Conservation (phyloP, 2,888 invertebrate genomes). For the Serrognathus titanus region DNA sequence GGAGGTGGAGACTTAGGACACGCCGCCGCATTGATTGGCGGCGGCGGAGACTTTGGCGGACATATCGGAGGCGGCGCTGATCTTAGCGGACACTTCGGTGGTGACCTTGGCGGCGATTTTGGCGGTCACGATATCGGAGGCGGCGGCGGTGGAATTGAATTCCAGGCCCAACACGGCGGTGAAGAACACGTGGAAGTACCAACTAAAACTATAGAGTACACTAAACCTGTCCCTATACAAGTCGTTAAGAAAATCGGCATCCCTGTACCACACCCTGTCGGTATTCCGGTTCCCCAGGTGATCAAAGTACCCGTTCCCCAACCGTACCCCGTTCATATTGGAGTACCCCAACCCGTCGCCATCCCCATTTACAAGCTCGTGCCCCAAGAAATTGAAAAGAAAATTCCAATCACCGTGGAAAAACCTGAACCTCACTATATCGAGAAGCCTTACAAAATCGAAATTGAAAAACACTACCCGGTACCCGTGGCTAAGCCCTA, state of each 20-base stretch:
- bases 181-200: slow-evolving; percentile 55
- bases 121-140: not conserved
- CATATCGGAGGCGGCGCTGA: slow-evolving; percentile 34
- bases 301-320: slow-evolving; percentile 71
- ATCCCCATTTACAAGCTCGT: slow-evolving; percentile 72
- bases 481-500: slow-evolving; percentile 64
- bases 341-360: slow-evolving; percentile 69
- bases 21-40: slow-evolving; percentile 38
- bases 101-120: slow-evolving; percentile 3
- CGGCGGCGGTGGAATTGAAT: slow-evolving; percentile 5
- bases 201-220: slow-evolving; percentile 63
- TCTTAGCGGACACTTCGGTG: slow-evolving; percentile 1
- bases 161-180: slow-evolving; percentile 31
- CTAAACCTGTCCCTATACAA: slow-evolving; percentile 66
- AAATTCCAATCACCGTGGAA: slow-evolving; percentile 71
- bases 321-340: slow-evolving; percentile 69
- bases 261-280: slow-evolving; percentile 54
- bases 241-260: slow-evolving; percentile 70
- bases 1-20: slow-evolving; percentile 50
- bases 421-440: slow-evolving; percentile 69
- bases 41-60: slow-evolving; percentile 6
- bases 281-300: slow-evolving; percentile 47
- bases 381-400: slow-evolving; percentile 68
- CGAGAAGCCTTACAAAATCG: slow-evolving; percentile 72
- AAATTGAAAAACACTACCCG: slow-evolving; percentile 71